Evolutionary conservation across 2,888 invertebrate species (phyloP).

Genomic region (Agrotis segetum): DNA sequence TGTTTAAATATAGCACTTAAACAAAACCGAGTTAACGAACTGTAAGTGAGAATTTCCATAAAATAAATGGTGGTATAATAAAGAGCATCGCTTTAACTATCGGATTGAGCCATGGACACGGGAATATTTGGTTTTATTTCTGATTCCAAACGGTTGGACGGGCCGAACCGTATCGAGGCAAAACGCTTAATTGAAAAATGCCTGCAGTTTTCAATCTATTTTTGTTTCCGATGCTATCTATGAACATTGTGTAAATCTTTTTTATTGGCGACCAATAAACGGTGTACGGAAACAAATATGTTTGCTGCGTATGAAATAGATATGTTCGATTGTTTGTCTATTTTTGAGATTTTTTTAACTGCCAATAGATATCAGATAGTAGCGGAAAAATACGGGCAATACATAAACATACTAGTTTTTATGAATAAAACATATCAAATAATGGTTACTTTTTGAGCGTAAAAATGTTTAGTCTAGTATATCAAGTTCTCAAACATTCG

Average conservation of each 20-base stretch:
- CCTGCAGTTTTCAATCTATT: slow-evolving; percentile 62
- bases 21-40: slow-evolving; percentile 74
- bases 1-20: slow-evolving; percentile 55
- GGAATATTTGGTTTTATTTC: slow-evolving; percentile 78
- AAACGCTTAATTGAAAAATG: slow-evolving; percentile 68
- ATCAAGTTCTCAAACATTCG: background rate
- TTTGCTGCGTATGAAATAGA: slow-evolving; percentile 38
- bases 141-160: slow-evolving; percentile 54
- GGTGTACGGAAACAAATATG: slow-evolving; percentile 56
- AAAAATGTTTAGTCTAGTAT: slow-evolving; percentile 7
- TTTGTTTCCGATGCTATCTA: slow-evolving; percentile 62
- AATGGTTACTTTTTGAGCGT: background rate
- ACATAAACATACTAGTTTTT: background rate
- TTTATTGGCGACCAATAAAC: slow-evolving; percentile 62
- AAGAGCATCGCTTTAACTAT: slow-evolving; percentile 71
- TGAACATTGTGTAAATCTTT: slow-evolving; percentile 61
- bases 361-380: background rate
- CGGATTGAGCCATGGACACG: slow-evolving; percentile 74
- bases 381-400: background rate
- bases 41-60: slow-evolving; percentile 76
- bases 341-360: background rate
- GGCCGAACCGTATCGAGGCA: slow-evolving; percentile 56
- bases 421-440: slow-evolving; percentile 2
- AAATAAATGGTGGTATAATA: slow-evolving; percentile 77
- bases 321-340: slow-evolving; percentile 24